phyloP scores from a whole-genome alignment of 2,113 vertebrate species.

The Terrapene triunguis region DNA sequence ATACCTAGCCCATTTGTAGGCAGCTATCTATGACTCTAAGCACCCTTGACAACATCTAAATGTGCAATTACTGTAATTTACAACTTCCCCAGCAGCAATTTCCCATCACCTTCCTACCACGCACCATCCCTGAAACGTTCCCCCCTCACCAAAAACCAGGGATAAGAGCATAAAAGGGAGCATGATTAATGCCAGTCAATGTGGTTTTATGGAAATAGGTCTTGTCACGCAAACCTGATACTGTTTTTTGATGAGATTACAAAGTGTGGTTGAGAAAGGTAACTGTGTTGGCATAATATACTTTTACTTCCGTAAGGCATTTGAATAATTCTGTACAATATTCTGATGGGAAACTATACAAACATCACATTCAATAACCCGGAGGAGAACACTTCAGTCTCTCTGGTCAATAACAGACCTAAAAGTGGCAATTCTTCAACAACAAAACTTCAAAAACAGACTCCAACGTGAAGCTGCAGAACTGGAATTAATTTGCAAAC shows the following conservation, averaged over 20 bases:
- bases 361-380: no score
- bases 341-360: neutral
- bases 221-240: neutral
- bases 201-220: neutral
- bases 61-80: constrained; percentile 23
- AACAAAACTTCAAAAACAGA: no score
- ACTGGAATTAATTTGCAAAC: no score
- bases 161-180: neutral
- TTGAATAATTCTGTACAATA: rapidly evolving
- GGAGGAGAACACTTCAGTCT: no score
- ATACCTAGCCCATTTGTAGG: neutral
- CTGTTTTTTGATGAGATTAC: neutral
- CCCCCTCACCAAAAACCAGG: neutral
- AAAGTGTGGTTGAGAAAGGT: neutral
- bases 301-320: neutral
- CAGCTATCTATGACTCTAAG: neutral
- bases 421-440: no score
- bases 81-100: constrained; percentile 27
- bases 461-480: no score
- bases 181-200: neutral
- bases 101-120: neutral
- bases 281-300: neutral
- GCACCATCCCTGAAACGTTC: neutral
- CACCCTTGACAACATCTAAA: constrained; percentile 25
- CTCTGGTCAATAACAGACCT: no score